Evolutionary conservation across 2,888 invertebrate genomes (phyloP).

Genomic region (Phoenoteleia sp.): DNA sequence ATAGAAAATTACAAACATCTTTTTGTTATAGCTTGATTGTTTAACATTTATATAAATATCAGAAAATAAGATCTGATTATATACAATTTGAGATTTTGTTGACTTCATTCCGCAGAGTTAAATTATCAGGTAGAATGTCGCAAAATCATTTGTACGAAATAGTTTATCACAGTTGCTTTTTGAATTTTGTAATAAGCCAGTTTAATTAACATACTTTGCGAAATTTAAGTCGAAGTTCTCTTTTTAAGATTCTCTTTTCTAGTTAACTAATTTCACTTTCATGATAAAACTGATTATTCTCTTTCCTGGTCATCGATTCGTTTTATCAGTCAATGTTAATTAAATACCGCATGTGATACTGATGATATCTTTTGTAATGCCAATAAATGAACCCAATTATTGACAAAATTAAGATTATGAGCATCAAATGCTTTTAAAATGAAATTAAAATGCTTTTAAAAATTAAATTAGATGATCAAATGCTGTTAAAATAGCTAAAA

Average conservation of each 20-base stretch:
- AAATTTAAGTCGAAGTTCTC: slow-evolving; percentile 14
- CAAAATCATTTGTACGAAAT: slow-evolving; percentile 6
- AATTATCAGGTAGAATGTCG: neutral
- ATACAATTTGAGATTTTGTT: slow-evolving; percentile 3
- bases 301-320: neutral
- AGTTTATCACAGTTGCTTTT: slow-evolving; percentile 43
- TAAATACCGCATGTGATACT: slow-evolving; percentile 82
- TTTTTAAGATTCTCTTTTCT: neutral
- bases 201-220: neutral
- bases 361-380: slow-evolving; percentile 81
- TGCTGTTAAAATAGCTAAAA: slow-evolving; percentile 82
- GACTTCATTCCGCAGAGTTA: neutral
- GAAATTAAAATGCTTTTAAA: too few species aligned
- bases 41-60: slow-evolving; percentile 1
- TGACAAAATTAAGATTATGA: slow-evolving; percentile 80
- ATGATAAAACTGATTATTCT: neutral
- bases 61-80: slow-evolving; percentile 16
- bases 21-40: neutral
- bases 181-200: slow-evolving; percentile 8
- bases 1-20: neutral
- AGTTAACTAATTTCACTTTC: too few species aligned
- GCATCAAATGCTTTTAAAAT: slow-evolving; percentile 80
- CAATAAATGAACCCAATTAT: slow-evolving; percentile 82
- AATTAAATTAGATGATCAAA: too few species aligned
- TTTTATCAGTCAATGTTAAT: slow-evolving; percentile 62